Conservation (phyloP, 1,140 invertebrate genomes). For the Microplitis mediator region DNA sequence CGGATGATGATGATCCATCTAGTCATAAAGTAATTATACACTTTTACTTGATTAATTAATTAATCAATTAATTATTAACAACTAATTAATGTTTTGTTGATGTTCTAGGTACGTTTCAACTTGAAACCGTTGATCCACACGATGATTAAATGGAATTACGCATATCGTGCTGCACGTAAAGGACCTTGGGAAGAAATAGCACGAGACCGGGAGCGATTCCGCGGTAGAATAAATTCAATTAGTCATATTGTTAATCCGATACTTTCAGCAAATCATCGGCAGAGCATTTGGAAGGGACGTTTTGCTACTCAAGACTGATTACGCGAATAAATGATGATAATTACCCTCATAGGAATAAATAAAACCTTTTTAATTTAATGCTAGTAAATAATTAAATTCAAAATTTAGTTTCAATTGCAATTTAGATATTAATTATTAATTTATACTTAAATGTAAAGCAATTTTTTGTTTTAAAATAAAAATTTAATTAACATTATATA, state of each 20-base stretch:
- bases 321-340: not conserved
- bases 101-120: slow-evolving; percentile 68
- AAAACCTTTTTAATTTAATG: not conserved
- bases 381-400: not conserved
- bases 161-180: slow-evolving; percentile 67
- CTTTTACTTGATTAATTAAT: not conserved
- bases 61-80: not conserved
- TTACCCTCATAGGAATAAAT: not conserved
- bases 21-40: not conserved
- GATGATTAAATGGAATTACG: slow-evolving; percentile 70
- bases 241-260: slow-evolving; percentile 59
- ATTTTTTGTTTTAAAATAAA: no score
- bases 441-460: no score
- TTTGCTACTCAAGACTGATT: slow-evolving; percentile 42
- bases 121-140: slow-evolving; percentile 61
- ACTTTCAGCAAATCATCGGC: slow-evolving; percentile 61
- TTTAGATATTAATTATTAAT: no score
- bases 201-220: slow-evolving; percentile 67
- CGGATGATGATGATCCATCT: slow-evolving; percentile 23
- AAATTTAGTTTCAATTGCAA: no score
- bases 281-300: slow-evolving; percentile 63
- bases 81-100: slow-evolving; percentile 28
- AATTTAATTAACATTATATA: no score
- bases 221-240: slow-evolving; percentile 57
- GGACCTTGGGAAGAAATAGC: slow-evolving; percentile 70